Percentiles rank a stretch among this genome's conserved stretches.
phyloP scores from a whole-genome alignment of 2,888 invertebrate genomes.

The Eulithis prunata region DNA sequence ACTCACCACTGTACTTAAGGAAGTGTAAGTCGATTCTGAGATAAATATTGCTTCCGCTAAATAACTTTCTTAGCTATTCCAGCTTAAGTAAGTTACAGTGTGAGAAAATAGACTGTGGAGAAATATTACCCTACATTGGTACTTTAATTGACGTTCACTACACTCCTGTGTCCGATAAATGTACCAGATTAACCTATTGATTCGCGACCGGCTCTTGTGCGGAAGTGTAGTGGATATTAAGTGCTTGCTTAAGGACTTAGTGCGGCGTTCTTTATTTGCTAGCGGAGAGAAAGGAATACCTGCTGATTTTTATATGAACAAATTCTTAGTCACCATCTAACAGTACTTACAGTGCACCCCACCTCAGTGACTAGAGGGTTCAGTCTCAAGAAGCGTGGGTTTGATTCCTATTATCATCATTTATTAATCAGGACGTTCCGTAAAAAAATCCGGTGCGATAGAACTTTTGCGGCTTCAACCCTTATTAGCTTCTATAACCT shows the following conservation, averaged over 20 bases:
- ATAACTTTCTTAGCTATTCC: constrained; percentile 2
- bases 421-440: too few species aligned
- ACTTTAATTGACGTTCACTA: constrained; percentile 48
- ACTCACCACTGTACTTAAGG: too few species aligned
- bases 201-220: constrained; percentile 32
- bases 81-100: constrained; percentile 16
- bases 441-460: too few species aligned
- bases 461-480: too few species aligned
- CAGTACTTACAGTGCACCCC: too few species aligned
- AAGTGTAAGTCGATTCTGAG: too few species aligned
- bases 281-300: constrained; percentile 3
- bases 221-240: constrained; percentile 34
- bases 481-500: too few species aligned
- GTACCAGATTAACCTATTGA: constrained; percentile 50
- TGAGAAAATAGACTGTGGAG: constrained; percentile 30
- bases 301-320: background rate
- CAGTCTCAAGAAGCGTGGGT: too few species aligned
- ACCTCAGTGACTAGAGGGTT: too few species aligned
- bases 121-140: constrained; percentile 37
- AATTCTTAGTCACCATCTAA: too few species aligned
- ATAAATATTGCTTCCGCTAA: background rate
- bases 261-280: constrained; percentile 12
- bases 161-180: constrained; percentile 49
- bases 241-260: constrained; percentile 30
- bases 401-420: too few species aligned